Percentiles rank a stretch among this genome's conserved stretches.
phyloP scores from a whole-genome alignment of 1,140 invertebrate genomes.

The Sinonovacula constricta region DNA sequence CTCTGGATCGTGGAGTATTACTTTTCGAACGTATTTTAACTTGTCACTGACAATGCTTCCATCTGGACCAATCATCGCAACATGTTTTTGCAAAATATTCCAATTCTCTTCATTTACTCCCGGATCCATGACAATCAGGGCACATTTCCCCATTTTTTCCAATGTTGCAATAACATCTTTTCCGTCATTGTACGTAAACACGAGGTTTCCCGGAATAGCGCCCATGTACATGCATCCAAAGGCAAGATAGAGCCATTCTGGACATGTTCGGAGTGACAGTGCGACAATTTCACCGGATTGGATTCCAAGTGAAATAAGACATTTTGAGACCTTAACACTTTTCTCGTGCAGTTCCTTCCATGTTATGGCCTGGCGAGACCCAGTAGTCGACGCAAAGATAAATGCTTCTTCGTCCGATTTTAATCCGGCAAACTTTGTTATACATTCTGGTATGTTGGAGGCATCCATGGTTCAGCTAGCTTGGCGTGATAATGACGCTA shows the following conservation, averaged over 20 bases:
- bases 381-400: conserved; percentile 4
- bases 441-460: too few relatives aligned
- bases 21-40: conserved; percentile 14
- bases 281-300: conserved; percentile 6
- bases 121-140: conserved; percentile 6
- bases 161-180: conserved; percentile 3
- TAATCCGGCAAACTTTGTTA: too few relatives aligned
- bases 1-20: background rate
- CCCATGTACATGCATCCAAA: conserved; percentile 18
- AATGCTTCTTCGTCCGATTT: conserved; percentile 6
- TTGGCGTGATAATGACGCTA: too few relatives aligned
- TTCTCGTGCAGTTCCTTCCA: conserved; percentile 2
- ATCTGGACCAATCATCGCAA: background rate
- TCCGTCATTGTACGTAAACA: conserved; percentile 1
- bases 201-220: background rate
- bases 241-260: conserved; percentile 11
- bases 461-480: too few relatives aligned
- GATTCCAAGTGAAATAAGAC: conserved; percentile 23
- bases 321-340: too few relatives aligned
- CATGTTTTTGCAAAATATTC: background rate
- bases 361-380: background rate
- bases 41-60: background rate
- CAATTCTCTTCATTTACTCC: background rate
- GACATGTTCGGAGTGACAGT: conserved; percentile 1
- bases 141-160: conserved; percentile 3